Evolutionary conservation across 2,113 vertebrate genomes (phyloP), one percentile per base, ranked within the genome.

Genomic region (Stigmatopora nigra): DNA sequence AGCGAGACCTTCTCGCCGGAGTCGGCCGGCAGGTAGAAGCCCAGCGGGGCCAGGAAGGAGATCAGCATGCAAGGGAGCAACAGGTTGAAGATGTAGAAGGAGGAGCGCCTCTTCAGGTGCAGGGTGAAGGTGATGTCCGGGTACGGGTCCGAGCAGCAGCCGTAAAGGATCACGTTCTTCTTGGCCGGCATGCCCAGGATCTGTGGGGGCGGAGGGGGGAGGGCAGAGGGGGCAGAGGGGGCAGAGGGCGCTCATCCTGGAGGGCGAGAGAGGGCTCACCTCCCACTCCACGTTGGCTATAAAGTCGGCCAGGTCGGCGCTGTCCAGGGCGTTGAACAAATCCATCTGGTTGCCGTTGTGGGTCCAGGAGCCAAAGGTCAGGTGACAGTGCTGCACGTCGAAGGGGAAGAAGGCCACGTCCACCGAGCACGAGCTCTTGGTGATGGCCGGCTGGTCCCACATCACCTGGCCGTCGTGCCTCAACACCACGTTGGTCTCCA

Each of bases 1-100:
- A 99, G 84, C 10, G 97, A 99, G 3, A 99, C 95, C 64, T 99
- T 99, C 81, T 98, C 95, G 0, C 95, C 94, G 0, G 93, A 97
- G 88, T 94, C 94, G 0, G 94, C 93, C 0, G 94, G 95, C 65
- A 96, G 91, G 88, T 94, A 95, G 86, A 97, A 96, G 67, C 92
- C 92, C 1, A 97, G 89, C 0, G 94, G 95, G 0, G 93, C 93
- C 64, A 98, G 90, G 73, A 94, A 92, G 65, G 95, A 97, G 84
- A 97, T 94, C 90, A 97, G 90, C 86, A 95, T 82, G 80, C 94
- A 96, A 72, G 95, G 95, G 62, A 97, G 90, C 22, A 98, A 93
- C 22, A 97, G 89, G 89, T 97, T 97, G 84, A 93, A 95, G 86
- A 98, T 89, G 84, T 95, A 96, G 88, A 94, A 96, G 64, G 94